Percentiles rank a stretch among this genome's conserved stretches.
Evolutionary conservation across 30 jellyfish, hydroid and myxozoan genomes (phyloP).

Genomic region (Aurelia sp.): DNA sequence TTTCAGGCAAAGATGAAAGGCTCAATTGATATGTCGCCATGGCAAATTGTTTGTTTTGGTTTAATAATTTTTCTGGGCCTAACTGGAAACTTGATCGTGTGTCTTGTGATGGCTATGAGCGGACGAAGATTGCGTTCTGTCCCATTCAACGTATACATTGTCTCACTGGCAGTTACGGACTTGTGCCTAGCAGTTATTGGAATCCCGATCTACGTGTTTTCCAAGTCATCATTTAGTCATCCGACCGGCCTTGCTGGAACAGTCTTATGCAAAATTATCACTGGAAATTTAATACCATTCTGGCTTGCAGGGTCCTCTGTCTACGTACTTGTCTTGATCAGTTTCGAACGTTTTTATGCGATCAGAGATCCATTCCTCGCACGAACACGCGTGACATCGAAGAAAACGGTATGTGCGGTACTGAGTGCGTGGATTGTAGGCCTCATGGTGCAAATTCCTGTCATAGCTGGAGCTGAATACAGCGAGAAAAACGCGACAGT

Average conservation of each 20-base stretch:
- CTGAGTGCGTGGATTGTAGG: constrained; percentile 30
- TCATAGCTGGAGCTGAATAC: constrained; percentile 61
- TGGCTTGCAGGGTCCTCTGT: constrained; percentile 49
- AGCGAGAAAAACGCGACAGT: constrained; percentile 36
- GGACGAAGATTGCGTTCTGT: constrained; percentile 26
- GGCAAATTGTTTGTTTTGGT: constrained; percentile 31
- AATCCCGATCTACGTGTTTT: constrained; percentile 44
- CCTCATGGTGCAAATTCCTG: constrained; percentile 54
- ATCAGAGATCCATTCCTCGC: constrained; percentile 50
- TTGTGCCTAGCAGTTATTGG: constrained; percentile 47
- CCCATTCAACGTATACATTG: constrained; percentile 52
- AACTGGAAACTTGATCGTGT: constrained; percentile 27
- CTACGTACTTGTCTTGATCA: constrained; percentile 28
- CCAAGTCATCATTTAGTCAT: constrained; percentile 28
- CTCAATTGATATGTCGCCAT: not conserved
- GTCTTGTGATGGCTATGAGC: constrained; percentile 26
- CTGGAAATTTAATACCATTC: constrained; percentile 42
- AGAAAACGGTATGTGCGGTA: constrained; percentile 1
- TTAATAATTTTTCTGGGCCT: constrained; percentile 27
- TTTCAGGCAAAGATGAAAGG: too few relatives aligned
- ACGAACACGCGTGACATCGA: constrained; percentile 19
- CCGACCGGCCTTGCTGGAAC: constrained; percentile 33
- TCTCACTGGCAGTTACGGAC: constrained; percentile 53
- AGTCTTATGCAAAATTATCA: constrained; percentile 19
- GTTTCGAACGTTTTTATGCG: constrained; percentile 60